Conservation (phyloP, 2,797 vertebrate genomes). For the Bradypodion pumilum region DNA sequence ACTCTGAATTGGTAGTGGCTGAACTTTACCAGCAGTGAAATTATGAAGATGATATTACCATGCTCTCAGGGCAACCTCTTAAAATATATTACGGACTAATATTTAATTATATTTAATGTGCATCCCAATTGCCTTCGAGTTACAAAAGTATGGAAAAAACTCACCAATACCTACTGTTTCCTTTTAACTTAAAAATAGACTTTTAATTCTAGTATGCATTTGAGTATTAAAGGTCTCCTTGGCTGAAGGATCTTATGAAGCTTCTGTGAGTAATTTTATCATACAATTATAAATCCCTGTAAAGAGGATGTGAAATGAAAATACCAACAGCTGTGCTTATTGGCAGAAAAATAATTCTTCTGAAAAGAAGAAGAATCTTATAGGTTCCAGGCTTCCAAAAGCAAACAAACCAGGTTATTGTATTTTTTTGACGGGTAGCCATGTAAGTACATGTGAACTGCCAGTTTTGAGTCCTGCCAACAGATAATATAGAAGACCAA, state of each 20-base stretch:
- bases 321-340: constrained; percentile 60
- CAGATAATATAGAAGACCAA: constrained; percentile 15
- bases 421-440: constrained; percentile 46
- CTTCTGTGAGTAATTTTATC: constrained; percentile 58
- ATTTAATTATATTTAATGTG: constrained; percentile 26
- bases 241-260: constrained; percentile 49
- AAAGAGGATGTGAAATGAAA: constrained; percentile 65
- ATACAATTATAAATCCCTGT: constrained; percentile 51
- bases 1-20: background rate
- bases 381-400: constrained; percentile 51
- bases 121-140: constrained; percentile 17
- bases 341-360: constrained; percentile 52
- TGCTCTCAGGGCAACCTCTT: background rate
- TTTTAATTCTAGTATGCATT: constrained; percentile 47
- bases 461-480: constrained; percentile 10
- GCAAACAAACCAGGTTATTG: constrained; percentile 44
- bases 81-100: background rate
- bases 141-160: constrained; percentile 16
- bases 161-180: constrained; percentile 7
- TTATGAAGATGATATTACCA: constrained; percentile 27
- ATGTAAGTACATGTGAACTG: background rate
- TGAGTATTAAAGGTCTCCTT: constrained; percentile 60
- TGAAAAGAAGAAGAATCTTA: constrained; percentile 52
- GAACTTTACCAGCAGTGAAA: constrained; percentile 21
- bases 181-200: constrained; percentile 47